Base-by-base conservation (phyloP, 2,888 invertebrate genomes). In the Microctonus aethiopoides region DNA sequence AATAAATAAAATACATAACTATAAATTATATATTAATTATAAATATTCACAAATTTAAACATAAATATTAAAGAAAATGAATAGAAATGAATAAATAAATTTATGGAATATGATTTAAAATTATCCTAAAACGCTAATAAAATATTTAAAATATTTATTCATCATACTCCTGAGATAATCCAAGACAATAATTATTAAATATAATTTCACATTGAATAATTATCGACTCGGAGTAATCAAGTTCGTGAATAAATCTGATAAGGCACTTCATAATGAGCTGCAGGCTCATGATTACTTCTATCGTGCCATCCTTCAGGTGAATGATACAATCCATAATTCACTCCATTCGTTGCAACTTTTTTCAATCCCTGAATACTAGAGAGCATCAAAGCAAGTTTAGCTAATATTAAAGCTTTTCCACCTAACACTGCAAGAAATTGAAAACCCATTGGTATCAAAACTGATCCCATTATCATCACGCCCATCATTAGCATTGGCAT, bases 391-490 rank as follows among this genome's bases (percentile, higher is more conserved):
- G 95, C 94, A 91, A 95, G 92, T 87, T 95, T 95, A 2, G 95
- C 93, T 22, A 95, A 87, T 0, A 95, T 86, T 3, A 95, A 84
- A 0, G 95, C 94, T 82, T 95, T 95, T 34, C 94, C 95, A 5
- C 94, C 94, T 1, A 95, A 88, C 0, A 95, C 92, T 0, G 95
- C 94, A 0, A 95, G 88, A 84, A 95, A 92, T 84, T 95, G 94
- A 83, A 95, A 95, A 13, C 94, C 95, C 91, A 95, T 91, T 0
- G 95, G 95, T 13, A 95, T 88, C 0, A 95, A 83, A 3, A 95
- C 91, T 83, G 94, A 91, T 0, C 93, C 92, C 81, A 95, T 90
- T 16, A 94, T 91, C 32, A 94, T 89, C 20, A 94, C 87, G 0
- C 93, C 94, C 81, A 94, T 94, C 89, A 94, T 91, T 90, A 95